phyloP scores from a whole-genome alignment of 2,113 vertebrate genomes.

The Fulica atra region DNA sequence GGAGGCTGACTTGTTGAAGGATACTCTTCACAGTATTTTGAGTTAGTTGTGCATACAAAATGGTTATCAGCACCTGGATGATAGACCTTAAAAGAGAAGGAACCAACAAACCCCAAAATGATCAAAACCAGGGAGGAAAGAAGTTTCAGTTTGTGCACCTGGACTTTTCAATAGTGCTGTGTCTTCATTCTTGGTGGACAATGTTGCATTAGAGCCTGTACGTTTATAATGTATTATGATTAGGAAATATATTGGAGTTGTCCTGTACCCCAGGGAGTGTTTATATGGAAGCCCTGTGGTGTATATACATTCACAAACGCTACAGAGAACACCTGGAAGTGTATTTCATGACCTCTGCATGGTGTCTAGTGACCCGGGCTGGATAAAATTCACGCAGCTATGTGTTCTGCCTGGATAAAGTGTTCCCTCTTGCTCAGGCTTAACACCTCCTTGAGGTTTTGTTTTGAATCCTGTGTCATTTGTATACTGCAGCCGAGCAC shows the following conservation, averaged over 20 bases:
- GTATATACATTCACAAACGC: neutral
- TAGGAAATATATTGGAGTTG: neutral
- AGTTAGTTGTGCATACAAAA: neutral
- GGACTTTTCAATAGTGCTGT: neutral
- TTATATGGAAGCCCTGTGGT: neutral
- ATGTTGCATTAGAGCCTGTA: neutral
- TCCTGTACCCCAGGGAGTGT: neutral
- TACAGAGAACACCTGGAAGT: neutral
- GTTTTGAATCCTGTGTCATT: neutral
- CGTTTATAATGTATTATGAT: neutral
- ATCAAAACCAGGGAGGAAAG: neutral
- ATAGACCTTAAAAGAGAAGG: neutral
- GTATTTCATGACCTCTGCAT: neutral
- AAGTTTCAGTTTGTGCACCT: neutral
- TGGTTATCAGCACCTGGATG: neutral
- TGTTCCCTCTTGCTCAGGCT: neutral
- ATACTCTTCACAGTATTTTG: neutral
- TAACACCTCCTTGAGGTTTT: neutral
- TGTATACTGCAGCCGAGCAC: neutral
- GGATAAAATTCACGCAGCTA: neutral
- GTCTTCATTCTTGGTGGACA: neutral
- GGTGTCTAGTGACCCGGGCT: neutral
- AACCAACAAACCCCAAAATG: neutral
- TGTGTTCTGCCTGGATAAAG: neutral
- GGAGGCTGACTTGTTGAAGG: neutral